A percentile compares a stretch with the other conserved stretches of the same genome.
Conservation (phyloP, 2,797 vertebrate genomes). For the Chaunax sp. region DNA sequence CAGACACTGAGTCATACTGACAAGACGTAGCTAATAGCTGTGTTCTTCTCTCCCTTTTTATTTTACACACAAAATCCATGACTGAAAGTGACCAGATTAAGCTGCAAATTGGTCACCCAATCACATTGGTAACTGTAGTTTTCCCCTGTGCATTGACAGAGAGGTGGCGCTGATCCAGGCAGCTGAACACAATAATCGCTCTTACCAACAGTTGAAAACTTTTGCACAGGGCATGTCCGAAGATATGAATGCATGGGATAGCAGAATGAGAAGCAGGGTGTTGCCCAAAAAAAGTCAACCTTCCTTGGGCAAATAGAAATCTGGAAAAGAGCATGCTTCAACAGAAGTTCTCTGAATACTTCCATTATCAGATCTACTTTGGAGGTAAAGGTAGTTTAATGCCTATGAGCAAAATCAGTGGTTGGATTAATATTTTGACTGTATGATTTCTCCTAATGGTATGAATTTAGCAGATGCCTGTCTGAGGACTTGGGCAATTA, state of each 20-base stretch:
- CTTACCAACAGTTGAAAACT: neutral
- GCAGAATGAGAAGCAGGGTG: neutral
- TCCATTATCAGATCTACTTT: slow-evolving; percentile 11
- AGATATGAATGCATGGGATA: slow-evolving; percentile 9
- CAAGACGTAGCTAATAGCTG: neutral
- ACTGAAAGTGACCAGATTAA: neutral
- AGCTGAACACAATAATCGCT: neutral
- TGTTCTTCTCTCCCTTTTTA: neutral
- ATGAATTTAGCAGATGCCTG: neutral
- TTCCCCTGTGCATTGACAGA: neutral
- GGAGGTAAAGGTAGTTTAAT: neutral
- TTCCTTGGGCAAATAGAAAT: slow-evolving; percentile 19
- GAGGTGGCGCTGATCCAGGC: neutral
- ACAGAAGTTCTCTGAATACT: slow-evolving; percentile 10
- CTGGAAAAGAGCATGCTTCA: neutral
- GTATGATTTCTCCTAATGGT: neutral
- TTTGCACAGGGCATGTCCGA: neutral
- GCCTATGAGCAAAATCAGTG: neutral
- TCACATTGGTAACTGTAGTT: neutral
- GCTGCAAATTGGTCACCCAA: neutral
- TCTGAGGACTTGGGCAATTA: neutral
- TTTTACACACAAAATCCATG: neutral
- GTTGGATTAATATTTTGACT: slow-evolving; percentile 4
- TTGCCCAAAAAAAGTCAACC: neutral
- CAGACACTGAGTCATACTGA: slow-evolving; percentile 19